phyloP scores from a whole-genome alignment of 2,797 vertebrate genomes.

The Pogoniulus pusillus region DNA sequence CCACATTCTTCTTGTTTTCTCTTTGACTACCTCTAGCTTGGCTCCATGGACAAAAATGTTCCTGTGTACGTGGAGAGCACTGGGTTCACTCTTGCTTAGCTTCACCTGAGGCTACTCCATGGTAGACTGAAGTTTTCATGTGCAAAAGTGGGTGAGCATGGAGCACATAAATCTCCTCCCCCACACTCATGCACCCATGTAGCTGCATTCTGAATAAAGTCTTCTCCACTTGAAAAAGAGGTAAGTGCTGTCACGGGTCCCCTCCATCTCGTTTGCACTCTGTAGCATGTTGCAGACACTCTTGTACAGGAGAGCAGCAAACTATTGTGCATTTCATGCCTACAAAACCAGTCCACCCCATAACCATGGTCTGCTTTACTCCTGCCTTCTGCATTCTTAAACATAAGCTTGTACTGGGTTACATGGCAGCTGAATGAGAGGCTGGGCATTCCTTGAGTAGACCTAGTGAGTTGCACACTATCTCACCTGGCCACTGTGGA shows the following conservation, averaged over 20 bases:
- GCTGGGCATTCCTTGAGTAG: background rate
- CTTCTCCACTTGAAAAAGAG: background rate
- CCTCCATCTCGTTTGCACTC: background rate
- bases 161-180: background rate
- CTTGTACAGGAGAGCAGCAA: background rate
- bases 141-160: background rate
- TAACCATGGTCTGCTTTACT: background rate
- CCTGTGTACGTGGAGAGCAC: background rate
- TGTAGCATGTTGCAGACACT: background rate
- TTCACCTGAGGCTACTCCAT: background rate
- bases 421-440: background rate
- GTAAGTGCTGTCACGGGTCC: background rate
- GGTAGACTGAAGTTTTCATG: background rate
- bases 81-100: background rate
- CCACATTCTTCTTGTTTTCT: background rate
- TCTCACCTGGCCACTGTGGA: background rate
- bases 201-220: background rate
- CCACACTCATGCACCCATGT: background rate
- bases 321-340: background rate
- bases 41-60: background rate
- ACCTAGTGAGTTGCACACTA: background rate
- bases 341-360: background rate
- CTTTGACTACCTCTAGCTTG: background rate
- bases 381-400: background rate
- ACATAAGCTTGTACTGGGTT: background rate